Conservation (phyloP, 1,140 invertebrate genomes). For the Drosophila paulistorum region DNA sequence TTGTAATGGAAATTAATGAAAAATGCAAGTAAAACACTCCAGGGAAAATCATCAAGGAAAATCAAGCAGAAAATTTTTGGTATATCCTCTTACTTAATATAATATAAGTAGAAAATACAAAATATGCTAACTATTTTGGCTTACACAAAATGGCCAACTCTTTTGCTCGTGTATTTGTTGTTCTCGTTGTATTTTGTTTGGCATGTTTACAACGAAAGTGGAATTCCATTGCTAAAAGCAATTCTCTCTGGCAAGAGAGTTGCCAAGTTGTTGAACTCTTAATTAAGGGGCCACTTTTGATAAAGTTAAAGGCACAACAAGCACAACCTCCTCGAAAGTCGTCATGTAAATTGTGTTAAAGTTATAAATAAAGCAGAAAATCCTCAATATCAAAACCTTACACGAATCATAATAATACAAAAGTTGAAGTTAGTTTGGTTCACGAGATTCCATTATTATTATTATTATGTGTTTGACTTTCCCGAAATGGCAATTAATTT, state of each 20-base stretch:
- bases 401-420: not conserved
- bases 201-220: not conserved
- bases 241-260: not conserved
- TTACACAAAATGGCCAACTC: not conserved
- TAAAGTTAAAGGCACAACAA: not conserved
- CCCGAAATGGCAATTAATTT: too few relatives aligned
- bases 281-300: conserved; percentile 6
- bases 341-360: not conserved
- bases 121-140: conserved; percentile 3
- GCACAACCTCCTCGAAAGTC: not conserved
- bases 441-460: not conserved
- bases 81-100: not conserved
- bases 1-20: conserved; percentile 71
- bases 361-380: not conserved
- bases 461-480: not conserved
- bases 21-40: conserved; percentile 19
- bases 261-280: conserved; percentile 11
- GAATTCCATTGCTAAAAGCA: not conserved
- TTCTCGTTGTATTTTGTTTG: too few relatives aligned
- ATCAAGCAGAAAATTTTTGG: conserved; percentile 14
- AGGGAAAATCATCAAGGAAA: conserved; percentile 31
- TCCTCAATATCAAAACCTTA: not conserved
- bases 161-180: not conserved
- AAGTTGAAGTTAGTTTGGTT: not conserved
- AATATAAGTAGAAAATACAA: not conserved